phyloP scores from a whole-genome alignment of 2,113 vertebrate genomes.

The Dasyurus viverrinus region DNA sequence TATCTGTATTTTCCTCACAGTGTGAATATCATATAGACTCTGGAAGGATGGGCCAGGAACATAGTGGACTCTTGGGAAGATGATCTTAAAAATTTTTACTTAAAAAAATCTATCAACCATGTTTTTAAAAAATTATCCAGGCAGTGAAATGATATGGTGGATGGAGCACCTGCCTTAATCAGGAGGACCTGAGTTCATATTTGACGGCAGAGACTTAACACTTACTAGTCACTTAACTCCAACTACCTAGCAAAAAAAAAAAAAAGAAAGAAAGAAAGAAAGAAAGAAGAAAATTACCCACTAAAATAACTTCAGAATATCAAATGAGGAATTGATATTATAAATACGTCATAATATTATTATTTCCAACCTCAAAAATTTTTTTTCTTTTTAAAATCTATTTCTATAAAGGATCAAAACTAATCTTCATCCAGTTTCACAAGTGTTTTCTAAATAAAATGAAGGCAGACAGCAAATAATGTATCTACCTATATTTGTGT shows the following conservation, averaged over 20 bases:
- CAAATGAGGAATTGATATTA: neutral
- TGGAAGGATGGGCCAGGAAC: neutral
- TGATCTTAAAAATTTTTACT: neutral
- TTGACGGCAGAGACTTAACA: too few relatives aligned
- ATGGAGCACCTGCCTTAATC: too few relatives aligned
- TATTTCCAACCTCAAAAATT: constrained; percentile 7
- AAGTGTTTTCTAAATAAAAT: neutral
- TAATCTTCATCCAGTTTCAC: neutral
- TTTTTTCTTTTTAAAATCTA: neutral
- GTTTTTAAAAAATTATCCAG: neutral
- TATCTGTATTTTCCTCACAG: neutral
- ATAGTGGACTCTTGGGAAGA: neutral
- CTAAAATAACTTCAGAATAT: neutral
- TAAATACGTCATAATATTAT: neutral
- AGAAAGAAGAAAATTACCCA: neutral
- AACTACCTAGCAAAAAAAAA: too few relatives aligned
- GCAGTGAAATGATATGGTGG: too few relatives aligned
- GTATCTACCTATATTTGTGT: neutral
- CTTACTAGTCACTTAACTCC: too few relatives aligned
- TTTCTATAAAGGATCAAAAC: neutral
- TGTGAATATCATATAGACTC: neutral
- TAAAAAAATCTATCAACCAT: constrained; percentile 4
- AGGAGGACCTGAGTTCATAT: too few relatives aligned
- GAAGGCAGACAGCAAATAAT: neutral
- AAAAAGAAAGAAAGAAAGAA: too few relatives aligned